Percentiles rank a stretch among this genome's conserved stretches.
Evolutionary conservation across 2,113 vertebrate species (phyloP).

Genomic region (Chauna torquata): DNA sequence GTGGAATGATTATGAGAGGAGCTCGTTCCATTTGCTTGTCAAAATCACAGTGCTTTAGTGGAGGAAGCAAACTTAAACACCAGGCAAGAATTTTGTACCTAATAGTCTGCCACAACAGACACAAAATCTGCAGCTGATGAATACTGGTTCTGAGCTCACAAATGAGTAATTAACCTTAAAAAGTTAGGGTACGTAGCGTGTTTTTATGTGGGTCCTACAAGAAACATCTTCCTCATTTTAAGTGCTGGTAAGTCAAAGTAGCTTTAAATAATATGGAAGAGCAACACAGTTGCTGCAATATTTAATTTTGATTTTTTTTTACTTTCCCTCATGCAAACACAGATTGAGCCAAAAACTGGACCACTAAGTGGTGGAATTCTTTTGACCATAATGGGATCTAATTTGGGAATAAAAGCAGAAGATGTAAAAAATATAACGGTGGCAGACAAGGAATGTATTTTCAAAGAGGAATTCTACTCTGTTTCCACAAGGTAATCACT

Average conservation of each 20-base stretch:
- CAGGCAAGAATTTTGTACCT: neutral
- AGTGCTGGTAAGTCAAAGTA: neutral
- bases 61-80: neutral
- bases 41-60: neutral
- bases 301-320: neutral
- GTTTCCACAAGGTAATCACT: slow-evolving; percentile 89
- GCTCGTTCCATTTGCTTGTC: neutral
- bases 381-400: slow-evolving; percentile 92
- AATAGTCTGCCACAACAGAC: neutral
- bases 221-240: neutral
- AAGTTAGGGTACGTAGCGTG: neutral
- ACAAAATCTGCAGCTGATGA: neutral
- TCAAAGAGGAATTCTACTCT: slow-evolving; percentile 85
- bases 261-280: neutral
- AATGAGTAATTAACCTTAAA: neutral
- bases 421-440: slow-evolving; percentile 87
- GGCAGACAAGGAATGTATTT: slow-evolving; percentile 81
- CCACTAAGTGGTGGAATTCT: slow-evolving; percentile 86
- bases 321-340: neutral
- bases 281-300: neutral
- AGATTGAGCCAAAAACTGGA: slow-evolving; percentile 91
- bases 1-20: neutral
- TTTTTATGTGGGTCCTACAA: neutral
- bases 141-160: neutral
- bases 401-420: slow-evolving; percentile 87